Evolutionary conservation across 1,140 invertebrate species (phyloP), one percentile per base, ranked within the genome.

Genomic region (Brachionus rubens): DNA sequence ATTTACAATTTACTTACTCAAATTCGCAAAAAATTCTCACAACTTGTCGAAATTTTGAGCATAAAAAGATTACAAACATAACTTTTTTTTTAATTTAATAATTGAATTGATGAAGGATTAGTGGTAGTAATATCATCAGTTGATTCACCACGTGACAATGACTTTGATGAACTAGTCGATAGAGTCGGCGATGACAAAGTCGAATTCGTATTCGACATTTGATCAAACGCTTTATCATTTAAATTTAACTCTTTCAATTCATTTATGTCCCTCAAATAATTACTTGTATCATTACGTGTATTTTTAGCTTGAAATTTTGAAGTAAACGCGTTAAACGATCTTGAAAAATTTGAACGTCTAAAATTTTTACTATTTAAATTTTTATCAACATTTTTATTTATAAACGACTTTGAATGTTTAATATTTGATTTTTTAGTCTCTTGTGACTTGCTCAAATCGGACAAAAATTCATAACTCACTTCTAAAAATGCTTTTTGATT

Each of bases 381-480:
- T 21, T 65, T 43, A 9, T 65, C 30, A 21, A 21, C 36, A 43
- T 65, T 65, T 41, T 65, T 43, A 14, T 21, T 24, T 24, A 43
- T 65, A 24, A 65, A 65, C 33, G 59, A 65, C 21, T 65, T 65
- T 41, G 59, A 65, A 46, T 65, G 59, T 43, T 65, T 65, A 21
- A 65, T 43, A 3, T 19, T 9, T 19, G 19, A 2, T 14, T 65
- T 65, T 43, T 41, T 65, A 14, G 9, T 21, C 19, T 65, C 59
- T 43, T 43, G 33, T 30, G 33, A 5, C 33, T 36, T 62, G 16
- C 36, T 43, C 36, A 65, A 43, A 65, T 65, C 59, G 59, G 59
- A 65, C 40, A 65, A 65, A 65, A 65, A 65, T 26, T 65, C 59
- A 65, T 65, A 65, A 41, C 59, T 65, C 16, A 65, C 40, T 24